Conservation (phyloP, 2,888 invertebrate genomes). For the Trileptium ribeirensis region DNA sequence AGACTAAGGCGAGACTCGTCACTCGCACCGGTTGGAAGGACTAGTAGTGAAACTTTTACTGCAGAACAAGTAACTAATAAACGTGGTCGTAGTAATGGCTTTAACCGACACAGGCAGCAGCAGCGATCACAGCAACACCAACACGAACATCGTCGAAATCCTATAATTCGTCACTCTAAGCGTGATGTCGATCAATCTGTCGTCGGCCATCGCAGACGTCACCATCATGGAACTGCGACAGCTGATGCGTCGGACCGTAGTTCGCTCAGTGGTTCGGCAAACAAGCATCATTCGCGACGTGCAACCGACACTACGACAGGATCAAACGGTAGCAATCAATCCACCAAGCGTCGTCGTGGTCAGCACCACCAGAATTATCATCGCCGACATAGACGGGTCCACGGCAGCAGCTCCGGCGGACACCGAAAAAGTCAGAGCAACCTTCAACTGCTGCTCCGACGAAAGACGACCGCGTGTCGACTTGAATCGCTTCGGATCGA, state of each 20-base stretch:
- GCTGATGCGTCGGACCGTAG: background rate
- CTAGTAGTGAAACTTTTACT: background rate
- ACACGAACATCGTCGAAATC: background rate
- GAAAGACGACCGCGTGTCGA: conserved; percentile 61
- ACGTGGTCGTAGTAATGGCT: background rate
- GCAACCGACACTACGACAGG: background rate
- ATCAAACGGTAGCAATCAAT: background rate
- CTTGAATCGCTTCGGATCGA: conserved; percentile 84
- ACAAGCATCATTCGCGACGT: background rate
- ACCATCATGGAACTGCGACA: too few species aligned
- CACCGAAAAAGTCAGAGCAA: too few species aligned
- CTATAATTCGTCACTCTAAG: background rate
- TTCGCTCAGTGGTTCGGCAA: too few species aligned
- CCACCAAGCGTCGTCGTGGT: background rate
- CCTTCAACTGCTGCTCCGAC: too few species aligned
- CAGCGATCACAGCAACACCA: too few species aligned
- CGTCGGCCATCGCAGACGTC: background rate
- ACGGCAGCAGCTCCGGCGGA: background rate
- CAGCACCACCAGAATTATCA: background rate
- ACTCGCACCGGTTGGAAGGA: background rate
- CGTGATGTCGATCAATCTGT: too few species aligned
- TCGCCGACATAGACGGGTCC: background rate
- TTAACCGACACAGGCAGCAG: too few species aligned
- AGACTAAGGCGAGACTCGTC: background rate
- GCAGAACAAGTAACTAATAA: background rate